Evolutionary conservation across 2,888 invertebrate genomes (phyloP), one percentile per base, ranked within the genome.

Genomic region (Odontothrips loti): DNA sequence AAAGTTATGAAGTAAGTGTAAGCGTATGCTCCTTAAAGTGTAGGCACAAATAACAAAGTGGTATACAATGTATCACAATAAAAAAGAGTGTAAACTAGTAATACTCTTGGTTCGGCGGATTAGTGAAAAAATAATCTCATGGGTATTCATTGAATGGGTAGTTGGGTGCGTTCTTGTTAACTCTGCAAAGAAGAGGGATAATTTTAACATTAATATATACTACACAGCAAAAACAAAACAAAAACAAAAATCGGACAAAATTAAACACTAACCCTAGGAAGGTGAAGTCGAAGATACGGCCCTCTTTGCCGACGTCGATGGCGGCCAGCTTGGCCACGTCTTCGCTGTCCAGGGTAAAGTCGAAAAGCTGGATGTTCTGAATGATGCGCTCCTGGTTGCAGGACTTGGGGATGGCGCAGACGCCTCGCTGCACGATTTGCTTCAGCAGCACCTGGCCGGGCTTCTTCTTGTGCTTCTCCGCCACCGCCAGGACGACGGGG

Each of bases 391-490:
- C 81, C 79, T 83, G 81, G 75, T 82, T 85, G 27, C 82, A 83
- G 20, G 85, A 85, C 82, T 85, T 85, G 15, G 85, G 85, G 79
- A 85, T 84, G 11, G 83, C 83, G 29, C 84, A 83, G 79, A 83
- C 47, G 47, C 83, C 84, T 79, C 83, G 82, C 81, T 85, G 82
- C 11, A 85, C 68, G 23, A 75, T 27, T 23, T 75, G 68, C 68
- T 75, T 75, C 4, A 75, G 68, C 68, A 75, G 68, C 23, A 75
- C 23, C 23, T 75, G 68, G 23, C 68, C 68, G 23, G 68, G 27
- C 68, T 75, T 9, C 68, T 75, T 75, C 11, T 75, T 75, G 68
- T 75, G 27, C 68, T 75, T 75, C 27, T 2, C 68, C 10, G 68
- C 68, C 68, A 75, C 1, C 68, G 23, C 27, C 68, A 75, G 23